Base-by-base conservation (phyloP, 2,797 vertebrate species). In the Pterois miles region DNA sequence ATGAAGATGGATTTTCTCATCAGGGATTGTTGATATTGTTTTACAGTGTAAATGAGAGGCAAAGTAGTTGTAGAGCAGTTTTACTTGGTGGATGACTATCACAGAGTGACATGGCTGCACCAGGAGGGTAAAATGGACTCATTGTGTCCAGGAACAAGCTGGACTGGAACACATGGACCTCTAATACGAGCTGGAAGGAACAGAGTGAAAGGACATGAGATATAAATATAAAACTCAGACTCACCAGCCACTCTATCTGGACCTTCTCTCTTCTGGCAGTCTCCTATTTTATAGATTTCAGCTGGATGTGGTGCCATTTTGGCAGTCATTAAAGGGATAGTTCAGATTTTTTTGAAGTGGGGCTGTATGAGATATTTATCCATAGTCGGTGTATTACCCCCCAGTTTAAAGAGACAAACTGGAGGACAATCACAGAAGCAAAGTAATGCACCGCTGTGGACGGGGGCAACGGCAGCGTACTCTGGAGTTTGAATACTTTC, bases 91-190 rank as follows among this genome's bases (percentile, higher is more conserved):
- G 34, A 50, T 34, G 16, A n/a, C 25, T 43, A 36, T 64, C 11
- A 56, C 38, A 57, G 59, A 2, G n/a, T 38, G 40, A 71, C 23
- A 33, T 8, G 29, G 27, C 48, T 46, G 68, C 2, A 13, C 38
- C 50, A 9, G 6, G 9, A 74, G 18, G 29, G 13, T 48, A 5
- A 71, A 48, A 56, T 18, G 5, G 11, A 56, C 36, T 27, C 38
- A 65, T 12, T 62, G 25, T 76, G 54, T 22, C 13, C 71, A 25
- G 43, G 63, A 62, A 71, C 50, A 73, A 33, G 27, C 3, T 29
- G 10, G 53, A 57, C 23, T 31, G 69, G 78, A 69, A 69, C 74
- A 63, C 8, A 8, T 13, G 80, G 81, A 80, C 76, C 76, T 78
- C 78, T 64, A 60, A 33, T 29, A 71, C 25, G 52, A 63, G 60